Conservation (phyloP, 2,797 vertebrate species). For the Chlorospingus flavigularis region DNA sequence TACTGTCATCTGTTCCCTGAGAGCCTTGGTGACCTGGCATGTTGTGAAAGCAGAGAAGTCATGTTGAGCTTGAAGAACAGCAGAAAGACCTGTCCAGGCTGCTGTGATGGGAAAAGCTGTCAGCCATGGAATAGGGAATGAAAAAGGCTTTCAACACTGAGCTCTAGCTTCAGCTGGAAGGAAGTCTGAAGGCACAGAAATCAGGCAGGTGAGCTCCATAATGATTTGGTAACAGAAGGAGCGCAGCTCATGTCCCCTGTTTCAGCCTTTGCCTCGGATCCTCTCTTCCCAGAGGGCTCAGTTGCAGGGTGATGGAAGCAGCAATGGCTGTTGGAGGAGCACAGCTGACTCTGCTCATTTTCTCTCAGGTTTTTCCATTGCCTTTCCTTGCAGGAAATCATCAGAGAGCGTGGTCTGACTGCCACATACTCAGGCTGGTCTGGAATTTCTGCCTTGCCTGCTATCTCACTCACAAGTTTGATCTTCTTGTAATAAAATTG, state of each 20-base stretch:
- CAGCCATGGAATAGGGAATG: not conserved
- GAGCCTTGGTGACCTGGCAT: not conserved
- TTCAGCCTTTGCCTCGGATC: not conserved
- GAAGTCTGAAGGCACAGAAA: not conserved
- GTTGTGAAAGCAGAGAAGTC: not conserved
- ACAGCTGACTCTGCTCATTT: not conserved
- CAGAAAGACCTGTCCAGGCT: not conserved
- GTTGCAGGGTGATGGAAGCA: not conserved
- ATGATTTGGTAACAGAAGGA: not conserved
- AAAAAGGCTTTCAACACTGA: not conserved
- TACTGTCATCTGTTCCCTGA: not conserved
- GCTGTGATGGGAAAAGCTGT: not conserved
- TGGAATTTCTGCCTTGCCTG: not conserved
- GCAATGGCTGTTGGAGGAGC: not conserved
- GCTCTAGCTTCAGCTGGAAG: not conserved
- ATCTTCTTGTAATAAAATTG: not conserved
- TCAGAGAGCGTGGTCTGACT: not conserved
- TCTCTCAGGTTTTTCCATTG: not conserved
- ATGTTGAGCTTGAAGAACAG: not conserved
- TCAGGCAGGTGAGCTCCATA: not conserved
- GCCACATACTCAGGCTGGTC: not conserved
- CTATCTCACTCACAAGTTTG: not conserved
- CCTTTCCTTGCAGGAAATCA: not conserved
- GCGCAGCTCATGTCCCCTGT: rapidly evolving
- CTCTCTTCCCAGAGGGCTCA: not conserved